phyloP scores from a whole-genome alignment of 64 coral and sea anemone species.

The Montipora capricornis region DNA sequence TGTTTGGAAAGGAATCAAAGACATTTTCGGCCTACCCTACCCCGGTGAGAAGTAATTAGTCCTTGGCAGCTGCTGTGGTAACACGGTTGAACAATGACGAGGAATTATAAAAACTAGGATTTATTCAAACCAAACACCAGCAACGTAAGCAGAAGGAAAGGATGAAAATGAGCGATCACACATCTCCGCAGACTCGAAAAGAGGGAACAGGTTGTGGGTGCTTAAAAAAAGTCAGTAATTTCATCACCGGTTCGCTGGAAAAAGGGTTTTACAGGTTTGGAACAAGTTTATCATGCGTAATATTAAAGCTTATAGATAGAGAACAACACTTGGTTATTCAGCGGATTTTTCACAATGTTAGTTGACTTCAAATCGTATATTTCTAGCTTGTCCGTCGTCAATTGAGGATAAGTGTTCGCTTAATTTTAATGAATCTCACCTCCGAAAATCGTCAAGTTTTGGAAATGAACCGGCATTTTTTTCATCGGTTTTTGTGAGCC shows the following conservation, averaged over 20 bases:
- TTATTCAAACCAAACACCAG: neutral
- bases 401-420: no score
- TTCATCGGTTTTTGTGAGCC: no score
- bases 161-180: neutral
- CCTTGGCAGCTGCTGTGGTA: neutral
- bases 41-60: no score
- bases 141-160: neutral
- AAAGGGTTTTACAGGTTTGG: slow-evolving; percentile 48
- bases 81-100: neutral
- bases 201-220: neutral
- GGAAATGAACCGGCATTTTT: no score
- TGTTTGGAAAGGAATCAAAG: no score
- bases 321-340: no score
- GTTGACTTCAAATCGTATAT: no score
- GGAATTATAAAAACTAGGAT: neutral
- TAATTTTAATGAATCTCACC: no score
- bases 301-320: neutral
- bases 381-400: no score
- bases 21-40: no score
- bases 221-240: slow-evolving; percentile 41
- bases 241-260: slow-evolving; percentile 54
- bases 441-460: no score
- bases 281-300: neutral
- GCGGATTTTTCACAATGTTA: neutral
- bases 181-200: neutral